phyloP scores from a whole-genome alignment of 2,113 vertebrate species.

The Megaceryle torquata region DNA sequence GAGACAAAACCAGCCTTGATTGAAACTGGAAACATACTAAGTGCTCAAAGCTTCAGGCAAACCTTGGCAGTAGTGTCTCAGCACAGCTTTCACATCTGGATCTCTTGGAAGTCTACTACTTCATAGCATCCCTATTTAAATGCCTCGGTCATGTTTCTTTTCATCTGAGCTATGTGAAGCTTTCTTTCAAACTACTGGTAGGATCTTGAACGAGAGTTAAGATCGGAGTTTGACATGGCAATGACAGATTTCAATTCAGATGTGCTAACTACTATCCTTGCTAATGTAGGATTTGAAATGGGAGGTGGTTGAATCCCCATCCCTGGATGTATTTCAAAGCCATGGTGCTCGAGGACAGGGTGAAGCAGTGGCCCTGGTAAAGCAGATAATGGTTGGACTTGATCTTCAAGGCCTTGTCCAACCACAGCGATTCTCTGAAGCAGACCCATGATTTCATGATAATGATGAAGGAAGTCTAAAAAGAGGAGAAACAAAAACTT shows the following conservation, averaged over 20 bases:
- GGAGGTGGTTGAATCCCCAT: too few species aligned
- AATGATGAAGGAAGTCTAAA: neutral
- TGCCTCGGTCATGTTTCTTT: neutral
- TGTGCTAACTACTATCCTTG: neutral
- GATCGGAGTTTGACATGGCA: neutral
- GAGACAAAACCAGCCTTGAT: neutral
- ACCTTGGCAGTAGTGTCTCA: neutral
- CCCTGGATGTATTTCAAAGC: too few species aligned
- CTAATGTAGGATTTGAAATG: neutral
- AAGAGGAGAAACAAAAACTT: neutral
- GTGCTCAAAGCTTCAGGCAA: neutral
- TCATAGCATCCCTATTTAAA: neutral
- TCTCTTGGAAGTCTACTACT: neutral
- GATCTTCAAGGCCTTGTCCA: too few species aligned
- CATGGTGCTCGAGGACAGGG: too few species aligned
- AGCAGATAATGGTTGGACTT: too few species aligned
- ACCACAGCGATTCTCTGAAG: too few species aligned
- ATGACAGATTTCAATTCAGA: neutral
- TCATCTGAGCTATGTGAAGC: neutral
- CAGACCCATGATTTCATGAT: neutral
- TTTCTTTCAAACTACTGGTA: neutral
- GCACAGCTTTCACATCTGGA: neutral
- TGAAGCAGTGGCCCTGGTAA: too few species aligned
- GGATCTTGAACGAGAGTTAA: neutral
- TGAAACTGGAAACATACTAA: neutral